phyloP scores from a whole-genome alignment of 2,888 invertebrate genomes.

The Netelia melanura region DNA sequence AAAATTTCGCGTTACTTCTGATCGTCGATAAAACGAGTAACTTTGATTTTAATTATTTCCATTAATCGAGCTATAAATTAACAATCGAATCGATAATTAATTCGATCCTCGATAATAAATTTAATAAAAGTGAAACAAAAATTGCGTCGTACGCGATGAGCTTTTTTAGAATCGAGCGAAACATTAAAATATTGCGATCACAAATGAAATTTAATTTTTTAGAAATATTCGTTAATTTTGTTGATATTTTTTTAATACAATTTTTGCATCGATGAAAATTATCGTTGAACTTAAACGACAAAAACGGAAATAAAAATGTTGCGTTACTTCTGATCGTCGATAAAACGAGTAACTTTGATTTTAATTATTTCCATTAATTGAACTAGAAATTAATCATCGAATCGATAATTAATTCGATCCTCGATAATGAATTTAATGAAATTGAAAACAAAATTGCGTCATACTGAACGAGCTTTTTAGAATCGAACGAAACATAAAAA shows the following conservation, averaged over 20 bases:
- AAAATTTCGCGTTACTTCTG: too few species aligned
- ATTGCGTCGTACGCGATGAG: background rate
- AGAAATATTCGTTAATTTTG: background rate
- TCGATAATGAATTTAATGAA: too few species aligned
- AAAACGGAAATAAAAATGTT: background rate
- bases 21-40: too few species aligned
- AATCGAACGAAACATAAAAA: conserved; percentile 26
- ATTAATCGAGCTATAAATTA: too few species aligned
- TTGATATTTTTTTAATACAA: background rate
- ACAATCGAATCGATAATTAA: too few species aligned
- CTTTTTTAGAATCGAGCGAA: conserved; percentile 49
- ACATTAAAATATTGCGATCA: conserved; percentile 3
- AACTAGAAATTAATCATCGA: too few species aligned
- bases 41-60: too few species aligned
- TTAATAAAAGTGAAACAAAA: background rate
- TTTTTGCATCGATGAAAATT: background rate
- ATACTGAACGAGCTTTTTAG: conserved; percentile 29
- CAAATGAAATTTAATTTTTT: background rate
- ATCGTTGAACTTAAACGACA: background rate
- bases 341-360: too few species aligned
- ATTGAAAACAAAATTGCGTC: background rate
- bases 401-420: too few species aligned
- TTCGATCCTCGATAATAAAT: too few species aligned
- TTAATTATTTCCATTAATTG: too few species aligned
- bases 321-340: too few species aligned